Percentiles rank a stretch among this genome's conserved stretches.
These are phyloP conservation scores for Nebria ingens DNA, from an alignment of 1,140 invertebrate species.

Conservation along the genomic window DNA sequence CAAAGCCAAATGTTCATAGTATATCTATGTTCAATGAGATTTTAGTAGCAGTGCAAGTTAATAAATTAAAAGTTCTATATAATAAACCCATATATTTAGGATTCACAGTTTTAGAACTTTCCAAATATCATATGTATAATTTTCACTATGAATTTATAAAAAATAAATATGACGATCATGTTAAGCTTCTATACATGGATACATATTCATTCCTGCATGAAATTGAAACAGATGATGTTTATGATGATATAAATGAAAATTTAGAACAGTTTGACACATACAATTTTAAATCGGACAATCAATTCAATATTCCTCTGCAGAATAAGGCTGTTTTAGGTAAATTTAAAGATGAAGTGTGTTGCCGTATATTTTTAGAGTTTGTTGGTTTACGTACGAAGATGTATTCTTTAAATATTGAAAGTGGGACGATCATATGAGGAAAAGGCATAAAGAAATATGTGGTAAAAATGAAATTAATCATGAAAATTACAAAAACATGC, in stretches of 20 bases:
- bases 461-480: neutral
- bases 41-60: conserved; percentile 28
- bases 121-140: conserved; percentile 30
- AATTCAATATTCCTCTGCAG: conserved; percentile 7
- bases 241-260: conserved; percentile 9
- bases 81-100: conserved; percentile 33
- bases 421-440: too few species aligned
- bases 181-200: conserved; percentile 12
- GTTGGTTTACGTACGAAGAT: conserved; percentile 29
- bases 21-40: conserved; percentile 28
- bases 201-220: conserved; percentile 16
- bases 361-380: conserved; percentile 25
- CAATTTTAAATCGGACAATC: conserved; percentile 9
- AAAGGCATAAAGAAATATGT: too few species aligned
- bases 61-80: conserved; percentile 22
- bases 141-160: conserved; percentile 26
- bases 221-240: conserved; percentile 6
- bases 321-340: conserved; percentile 37
- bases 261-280: conserved; percentile 11
- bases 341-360: conserved; percentile 35
- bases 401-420: conserved; percentile 19
- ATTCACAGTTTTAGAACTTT: conserved; percentile 29
- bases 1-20: conserved; percentile 33
- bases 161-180: conserved; percentile 13
- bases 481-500: neutral